These are phyloP conservation scores for Drosophila nr. fundita DNA, from an alignment of 2,888 invertebrate genomes.

Conservation along the genomic window DNA sequence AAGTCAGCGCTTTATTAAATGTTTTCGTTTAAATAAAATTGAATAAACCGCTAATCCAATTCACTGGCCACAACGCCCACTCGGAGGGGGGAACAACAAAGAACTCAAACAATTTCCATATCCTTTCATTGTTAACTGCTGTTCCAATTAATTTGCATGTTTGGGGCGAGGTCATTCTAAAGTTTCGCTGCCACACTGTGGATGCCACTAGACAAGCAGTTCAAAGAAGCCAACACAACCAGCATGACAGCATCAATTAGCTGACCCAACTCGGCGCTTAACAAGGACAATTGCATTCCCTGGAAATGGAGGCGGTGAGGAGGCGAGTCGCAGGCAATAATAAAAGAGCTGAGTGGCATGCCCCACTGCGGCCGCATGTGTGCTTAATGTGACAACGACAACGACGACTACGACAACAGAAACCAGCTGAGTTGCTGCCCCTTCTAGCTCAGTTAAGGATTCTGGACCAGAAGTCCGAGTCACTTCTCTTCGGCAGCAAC, in stretches of 20 bases:
- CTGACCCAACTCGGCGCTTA: constrained; percentile 15
- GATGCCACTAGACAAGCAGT: constrained; percentile 19
- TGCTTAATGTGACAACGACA: constrained; percentile 38
- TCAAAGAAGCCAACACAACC: constrained; percentile 19
- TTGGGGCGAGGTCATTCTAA: constrained; percentile 49
- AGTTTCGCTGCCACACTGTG: constrained; percentile 31
- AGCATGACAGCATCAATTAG: constrained; percentile 42
- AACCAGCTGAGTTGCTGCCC: background rate
- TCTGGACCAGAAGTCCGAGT: background rate
- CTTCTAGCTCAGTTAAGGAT: background rate
- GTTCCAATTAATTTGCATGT: constrained; percentile 70
- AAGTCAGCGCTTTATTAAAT: constrained; percentile 57
- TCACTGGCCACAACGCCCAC: constrained; percentile 35
- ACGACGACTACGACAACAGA: constrained; percentile 12
- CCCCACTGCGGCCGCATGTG: background rate
- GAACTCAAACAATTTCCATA: constrained; percentile 49
- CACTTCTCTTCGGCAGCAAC: background rate
- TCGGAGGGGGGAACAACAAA: constrained; percentile 5
- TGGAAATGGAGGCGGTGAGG: background rate
- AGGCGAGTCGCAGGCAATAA: background rate
- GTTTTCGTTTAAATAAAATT: constrained; percentile 76
- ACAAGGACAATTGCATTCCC: constrained; percentile 24
- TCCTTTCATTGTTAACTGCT: constrained; percentile 30
- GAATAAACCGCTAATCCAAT: constrained; percentile 76
- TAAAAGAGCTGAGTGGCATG: background rate